Conservation (phyloP, 2,888 invertebrate species). For the Hydriomena furcata region DNA sequence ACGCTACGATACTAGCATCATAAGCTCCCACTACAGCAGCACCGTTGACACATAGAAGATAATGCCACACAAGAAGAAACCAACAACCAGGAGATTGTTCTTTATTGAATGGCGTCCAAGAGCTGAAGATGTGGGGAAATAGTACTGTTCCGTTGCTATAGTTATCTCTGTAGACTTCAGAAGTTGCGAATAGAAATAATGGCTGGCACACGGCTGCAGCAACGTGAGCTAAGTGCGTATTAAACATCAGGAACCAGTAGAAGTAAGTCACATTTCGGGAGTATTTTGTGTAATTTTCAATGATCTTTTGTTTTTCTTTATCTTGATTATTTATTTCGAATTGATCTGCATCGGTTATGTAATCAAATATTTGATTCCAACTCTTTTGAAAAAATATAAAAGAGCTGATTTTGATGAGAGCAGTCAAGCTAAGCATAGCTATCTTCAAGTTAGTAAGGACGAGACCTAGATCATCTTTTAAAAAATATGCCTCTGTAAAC, state of each 20-base stretch:
- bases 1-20: constrained; percentile 58
- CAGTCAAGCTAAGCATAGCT: constrained; percentile 69
- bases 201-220: constrained; percentile 53
- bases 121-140: constrained; percentile 70
- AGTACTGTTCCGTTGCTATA: constrained; percentile 56
- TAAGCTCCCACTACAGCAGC: constrained; percentile 59
- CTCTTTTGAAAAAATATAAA: constrained; percentile 60
- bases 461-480: constrained; percentile 59
- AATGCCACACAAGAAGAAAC: constrained; percentile 62
- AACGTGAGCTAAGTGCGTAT: constrained; percentile 43
- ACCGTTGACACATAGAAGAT: constrained; percentile 54
- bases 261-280: constrained; percentile 59
- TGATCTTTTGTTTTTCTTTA: constrained; percentile 42
- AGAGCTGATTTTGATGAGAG: constrained; percentile 58
- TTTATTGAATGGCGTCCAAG: constrained; percentile 72
- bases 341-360: constrained; percentile 61
- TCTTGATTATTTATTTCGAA: constrained; percentile 57
- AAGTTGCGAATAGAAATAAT: constrained; percentile 54
- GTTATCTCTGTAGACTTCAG: constrained; percentile 47
- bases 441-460: constrained; percentile 68
- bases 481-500: constrained; percentile 62
- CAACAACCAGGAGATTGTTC: constrained; percentile 61
- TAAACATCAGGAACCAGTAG: constrained; percentile 66
- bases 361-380: constrained; percentile 62
- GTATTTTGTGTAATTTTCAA: constrained; percentile 62